Percentiles rank a stretch among this genome's conserved stretches.
These are phyloP conservation scores for Diorhabda elongata DNA, from an alignment of 1,140 invertebrate genomes.

Conservation along the genomic window DNA sequence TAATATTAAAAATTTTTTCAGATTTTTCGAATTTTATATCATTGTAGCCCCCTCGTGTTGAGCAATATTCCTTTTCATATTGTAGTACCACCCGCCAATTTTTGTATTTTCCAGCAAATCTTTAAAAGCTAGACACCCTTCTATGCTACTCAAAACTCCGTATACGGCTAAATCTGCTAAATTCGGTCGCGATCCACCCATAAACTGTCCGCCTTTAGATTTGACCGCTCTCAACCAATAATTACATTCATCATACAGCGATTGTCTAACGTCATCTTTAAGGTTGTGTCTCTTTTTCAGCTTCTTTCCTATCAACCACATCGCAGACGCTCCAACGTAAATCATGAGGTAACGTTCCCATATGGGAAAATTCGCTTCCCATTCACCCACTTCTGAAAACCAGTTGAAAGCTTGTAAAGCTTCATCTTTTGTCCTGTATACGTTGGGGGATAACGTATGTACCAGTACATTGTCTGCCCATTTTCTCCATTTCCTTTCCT, in stretches of 20 bases:
- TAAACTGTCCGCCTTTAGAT: slow-evolving; percentile 53
- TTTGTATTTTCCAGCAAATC: slow-evolving; percentile 74
- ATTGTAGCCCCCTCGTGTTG: slow-evolving; percentile 25
- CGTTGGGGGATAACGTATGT: slow-evolving; percentile 93
- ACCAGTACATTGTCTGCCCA: slow-evolving; percentile 92
- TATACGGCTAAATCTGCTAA: slow-evolving; percentile 92
- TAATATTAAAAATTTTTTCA: too few species aligned
- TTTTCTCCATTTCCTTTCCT: slow-evolving; percentile 90
- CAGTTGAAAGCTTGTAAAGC: slow-evolving; percentile 85
- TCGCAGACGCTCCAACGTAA: slow-evolving; percentile 89
- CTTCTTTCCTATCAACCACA: slow-evolving; percentile 89
- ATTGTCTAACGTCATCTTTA: slow-evolving; percentile 82
- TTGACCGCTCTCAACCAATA: slow-evolving; percentile 63
- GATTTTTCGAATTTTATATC: slow-evolving; percentile 11
- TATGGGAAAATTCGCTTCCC: slow-evolving; percentile 81
- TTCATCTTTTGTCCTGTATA: slow-evolving; percentile 84
- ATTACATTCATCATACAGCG: slow-evolving; percentile 85
- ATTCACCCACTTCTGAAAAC: slow-evolving; percentile 88
- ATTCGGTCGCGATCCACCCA: slow-evolving; percentile 83
- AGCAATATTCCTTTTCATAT: slow-evolving; percentile 40
- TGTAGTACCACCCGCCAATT: slow-evolving; percentile 51
- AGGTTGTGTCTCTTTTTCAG: slow-evolving; percentile 83
- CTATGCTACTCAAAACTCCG: slow-evolving; percentile 90
- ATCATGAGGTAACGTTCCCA: slow-evolving; percentile 85
- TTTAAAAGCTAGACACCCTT: slow-evolving; percentile 88